Evolutionary conservation across 2,888 invertebrate species (phyloP).

Genomic region (Spisula subtruncata): DNA sequence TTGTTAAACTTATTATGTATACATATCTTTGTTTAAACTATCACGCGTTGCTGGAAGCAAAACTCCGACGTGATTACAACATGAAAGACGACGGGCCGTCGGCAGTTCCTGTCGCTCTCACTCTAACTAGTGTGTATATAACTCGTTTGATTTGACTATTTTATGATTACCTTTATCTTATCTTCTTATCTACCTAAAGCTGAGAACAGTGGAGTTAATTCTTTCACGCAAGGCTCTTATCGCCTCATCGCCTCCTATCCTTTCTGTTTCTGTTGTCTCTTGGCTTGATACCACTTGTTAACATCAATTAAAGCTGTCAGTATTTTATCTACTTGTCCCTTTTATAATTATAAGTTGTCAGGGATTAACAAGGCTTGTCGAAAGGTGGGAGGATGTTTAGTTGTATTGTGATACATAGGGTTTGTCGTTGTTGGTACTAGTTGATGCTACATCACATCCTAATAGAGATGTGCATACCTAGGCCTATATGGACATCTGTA

Average conservation of each 20-base stretch:
- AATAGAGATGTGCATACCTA: too few species aligned
- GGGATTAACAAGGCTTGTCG: background rate
- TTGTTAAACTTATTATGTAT: background rate
- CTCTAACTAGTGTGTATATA: background rate
- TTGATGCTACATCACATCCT: too few species aligned
- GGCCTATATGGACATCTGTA: too few species aligned
- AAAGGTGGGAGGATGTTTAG: background rate
- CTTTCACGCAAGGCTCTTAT: slow-evolving; percentile 18
- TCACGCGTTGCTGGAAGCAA: background rate
- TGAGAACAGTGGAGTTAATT: background rate
- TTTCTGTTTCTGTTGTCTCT: background rate
- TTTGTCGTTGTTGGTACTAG: background rate
- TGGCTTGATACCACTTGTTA: background rate
- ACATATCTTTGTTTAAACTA: slow-evolving; percentile 4
- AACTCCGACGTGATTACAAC: background rate
- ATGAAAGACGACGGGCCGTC: background rate
- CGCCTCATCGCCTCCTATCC: too few species aligned
- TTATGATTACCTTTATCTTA: background rate
- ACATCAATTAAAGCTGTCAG: background rate
- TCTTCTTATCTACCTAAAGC: background rate
- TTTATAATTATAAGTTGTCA: background rate
- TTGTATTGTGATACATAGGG: background rate
- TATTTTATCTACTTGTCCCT: background rate
- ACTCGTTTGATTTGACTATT: background rate
- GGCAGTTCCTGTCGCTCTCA: background rate